phyloP scores from a whole-genome alignment of 1,140 invertebrate species.

The Radopholus similis region DNA sequence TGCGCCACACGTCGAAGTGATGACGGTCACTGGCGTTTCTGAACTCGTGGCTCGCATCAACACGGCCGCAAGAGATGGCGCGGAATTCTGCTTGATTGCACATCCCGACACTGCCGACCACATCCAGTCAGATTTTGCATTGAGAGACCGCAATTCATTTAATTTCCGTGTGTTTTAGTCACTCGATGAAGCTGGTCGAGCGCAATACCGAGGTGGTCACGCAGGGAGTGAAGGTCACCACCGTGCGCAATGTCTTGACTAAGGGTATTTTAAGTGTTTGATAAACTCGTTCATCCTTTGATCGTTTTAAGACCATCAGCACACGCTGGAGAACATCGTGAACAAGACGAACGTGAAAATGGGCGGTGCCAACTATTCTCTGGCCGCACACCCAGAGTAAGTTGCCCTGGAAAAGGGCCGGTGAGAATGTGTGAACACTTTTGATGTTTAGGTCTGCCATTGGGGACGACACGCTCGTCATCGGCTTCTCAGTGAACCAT shows the following conservation, averaged over 20 bases:
- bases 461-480: constrained; percentile 12
- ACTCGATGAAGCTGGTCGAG: constrained; percentile 33
- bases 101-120: constrained; percentile 13
- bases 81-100: constrained; percentile 16
- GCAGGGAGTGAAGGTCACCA: constrained; percentile 33
- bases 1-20: background rate
- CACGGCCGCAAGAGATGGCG: background rate
- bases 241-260: constrained; percentile 4
- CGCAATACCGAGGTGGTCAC: constrained; percentile 22
- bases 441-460: background rate
- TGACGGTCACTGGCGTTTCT: background rate
- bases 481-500: constrained; percentile 25
- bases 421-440: background rate
- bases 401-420: background rate
- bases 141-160: background rate
- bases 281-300: too few species aligned
- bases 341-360: constrained; percentile 37
- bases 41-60: background rate
- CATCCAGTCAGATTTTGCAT: background rate
- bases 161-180: constrained; percentile 2
- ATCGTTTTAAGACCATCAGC: background rate
- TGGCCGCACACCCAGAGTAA: constrained; percentile 1
- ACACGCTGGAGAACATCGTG: constrained; percentile 41
- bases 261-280: too few species aligned
- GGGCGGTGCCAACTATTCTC: constrained; percentile 23